These are phyloP conservation scores for Aporophyla nigra DNA, from an alignment of 2,888 invertebrate genomes.

Conservation along the genomic window DNA sequence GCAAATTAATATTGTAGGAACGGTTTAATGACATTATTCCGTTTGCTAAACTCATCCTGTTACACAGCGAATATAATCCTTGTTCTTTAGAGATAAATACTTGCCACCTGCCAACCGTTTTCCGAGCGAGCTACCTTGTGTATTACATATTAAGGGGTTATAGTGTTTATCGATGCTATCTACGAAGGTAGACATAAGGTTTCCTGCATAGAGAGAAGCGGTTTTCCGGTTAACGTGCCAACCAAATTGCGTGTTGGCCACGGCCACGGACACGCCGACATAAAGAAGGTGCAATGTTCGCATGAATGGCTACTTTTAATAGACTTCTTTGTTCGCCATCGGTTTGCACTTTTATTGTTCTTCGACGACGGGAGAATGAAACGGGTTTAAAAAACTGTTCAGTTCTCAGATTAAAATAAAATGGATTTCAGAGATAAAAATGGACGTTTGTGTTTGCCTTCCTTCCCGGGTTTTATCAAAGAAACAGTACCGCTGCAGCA, in stretches of 20 bases:
- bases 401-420: slow-evolving; percentile 4
- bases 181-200: slow-evolving; percentile 3
- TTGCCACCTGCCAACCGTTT: slow-evolving; percentile 24
- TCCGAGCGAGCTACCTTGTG: slow-evolving; percentile 16
- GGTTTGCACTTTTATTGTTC: slow-evolving; percentile 32
- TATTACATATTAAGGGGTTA: slow-evolving; percentile 18
- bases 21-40: background rate
- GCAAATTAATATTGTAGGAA: background rate
- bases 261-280: background rate
- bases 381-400: background rate
- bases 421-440: background rate
- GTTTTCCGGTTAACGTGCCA: slow-evolving; percentile 22
- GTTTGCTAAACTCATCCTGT: slow-evolving; percentile 14
- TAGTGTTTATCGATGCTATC: slow-evolving; percentile 25
- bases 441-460: background rate
- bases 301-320: slow-evolving; percentile 9
- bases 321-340: slow-evolving; percentile 27
- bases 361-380: slow-evolving; percentile 4
- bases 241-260: slow-evolving; percentile 7
- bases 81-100: slow-evolving; percentile 13
- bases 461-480: background rate
- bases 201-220: slow-evolving; percentile 5
- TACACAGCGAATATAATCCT: slow-evolving; percentile 3
- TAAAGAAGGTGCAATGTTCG: slow-evolving; percentile 6
- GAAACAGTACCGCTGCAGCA: background rate